phyloP scores from a whole-genome alignment of 2,888 invertebrate species.

The Acrobeloides nanus region DNA sequence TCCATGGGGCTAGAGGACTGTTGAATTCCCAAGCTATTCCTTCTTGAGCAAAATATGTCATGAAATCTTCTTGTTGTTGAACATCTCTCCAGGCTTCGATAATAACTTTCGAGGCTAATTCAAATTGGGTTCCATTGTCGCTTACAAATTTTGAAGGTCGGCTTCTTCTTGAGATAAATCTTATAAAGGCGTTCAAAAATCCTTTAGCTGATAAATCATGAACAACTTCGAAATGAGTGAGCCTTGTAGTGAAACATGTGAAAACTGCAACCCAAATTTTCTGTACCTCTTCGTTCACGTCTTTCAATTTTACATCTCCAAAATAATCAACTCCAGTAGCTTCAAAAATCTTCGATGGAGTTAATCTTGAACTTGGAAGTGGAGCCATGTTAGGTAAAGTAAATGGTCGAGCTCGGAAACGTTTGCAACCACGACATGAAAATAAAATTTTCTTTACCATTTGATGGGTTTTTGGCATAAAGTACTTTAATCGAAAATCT shows the following conservation, averaged over 20 bases:
- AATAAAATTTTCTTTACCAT: neutral
- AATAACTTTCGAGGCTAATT: neutral
- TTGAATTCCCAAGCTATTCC: too few species aligned
- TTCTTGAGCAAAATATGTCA: too few species aligned
- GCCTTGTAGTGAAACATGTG: neutral
- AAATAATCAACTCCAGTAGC: neutral
- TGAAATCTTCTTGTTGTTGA: too few species aligned
- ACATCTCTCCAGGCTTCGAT: too few species aligned
- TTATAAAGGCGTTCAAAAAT: neutral
- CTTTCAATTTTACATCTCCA: neutral
- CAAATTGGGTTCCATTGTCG: neutral
- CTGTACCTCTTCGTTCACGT: neutral
- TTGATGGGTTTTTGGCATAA: neutral
- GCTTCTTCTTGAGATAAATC: neutral
- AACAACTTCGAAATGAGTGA: neutral
- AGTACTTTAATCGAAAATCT: too few species aligned
- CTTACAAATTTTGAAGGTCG: neutral
- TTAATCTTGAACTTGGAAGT: neutral
- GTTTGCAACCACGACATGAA: neutral
- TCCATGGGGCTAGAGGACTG: too few species aligned
- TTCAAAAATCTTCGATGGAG: neutral
- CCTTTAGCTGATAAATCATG: neutral
- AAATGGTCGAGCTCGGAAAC: neutral
- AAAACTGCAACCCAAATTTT: neutral
- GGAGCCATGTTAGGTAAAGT: neutral